A percentile compares a stretch with the other conserved stretches of the same genome.
phyloP scores from a whole-genome alignment of 2,113 vertebrate species.

The Oenanthe melanoleuca region DNA sequence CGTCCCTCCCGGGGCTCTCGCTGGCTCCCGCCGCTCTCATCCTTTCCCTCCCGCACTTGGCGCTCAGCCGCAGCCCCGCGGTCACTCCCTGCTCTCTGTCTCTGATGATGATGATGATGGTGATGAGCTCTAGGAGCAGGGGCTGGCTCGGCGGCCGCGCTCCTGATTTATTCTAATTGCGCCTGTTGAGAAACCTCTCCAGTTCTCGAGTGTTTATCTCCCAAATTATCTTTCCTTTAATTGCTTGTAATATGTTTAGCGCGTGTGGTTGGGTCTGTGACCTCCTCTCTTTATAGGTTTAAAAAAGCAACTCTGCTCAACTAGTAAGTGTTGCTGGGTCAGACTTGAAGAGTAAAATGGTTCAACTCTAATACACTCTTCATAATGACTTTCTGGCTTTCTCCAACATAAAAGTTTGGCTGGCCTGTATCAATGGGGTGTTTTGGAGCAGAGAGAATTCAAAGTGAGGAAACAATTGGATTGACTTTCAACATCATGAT shows the following conservation, averaged over 20 bases:
- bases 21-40: not conserved
- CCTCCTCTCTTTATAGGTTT: not conserved
- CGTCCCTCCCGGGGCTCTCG: not conserved
- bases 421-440: not conserved
- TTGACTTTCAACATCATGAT: not conserved
- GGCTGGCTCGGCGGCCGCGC: not conserved
- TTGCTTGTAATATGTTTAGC: conserved; percentile 12
- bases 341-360: not conserved
- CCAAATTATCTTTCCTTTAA: conserved; percentile 38
- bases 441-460: not conserved
- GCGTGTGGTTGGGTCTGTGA: conserved; percentile 27
- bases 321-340: not conserved
- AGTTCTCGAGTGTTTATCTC: conserved; percentile 41
- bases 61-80: not conserved
- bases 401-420: not conserved
- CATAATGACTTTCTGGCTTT: not conserved
- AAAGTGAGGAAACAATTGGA: not conserved
- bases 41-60: not conserved
- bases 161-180: not conserved
- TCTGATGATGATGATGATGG: not conserved
- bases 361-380: not conserved
- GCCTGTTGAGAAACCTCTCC: conserved; percentile 32
- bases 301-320: not conserved
- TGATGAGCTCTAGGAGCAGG: not conserved
- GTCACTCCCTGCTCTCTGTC: not conserved